Conservation (phyloP, 1,140 invertebrate species). For the Zophobas morio region DNA sequence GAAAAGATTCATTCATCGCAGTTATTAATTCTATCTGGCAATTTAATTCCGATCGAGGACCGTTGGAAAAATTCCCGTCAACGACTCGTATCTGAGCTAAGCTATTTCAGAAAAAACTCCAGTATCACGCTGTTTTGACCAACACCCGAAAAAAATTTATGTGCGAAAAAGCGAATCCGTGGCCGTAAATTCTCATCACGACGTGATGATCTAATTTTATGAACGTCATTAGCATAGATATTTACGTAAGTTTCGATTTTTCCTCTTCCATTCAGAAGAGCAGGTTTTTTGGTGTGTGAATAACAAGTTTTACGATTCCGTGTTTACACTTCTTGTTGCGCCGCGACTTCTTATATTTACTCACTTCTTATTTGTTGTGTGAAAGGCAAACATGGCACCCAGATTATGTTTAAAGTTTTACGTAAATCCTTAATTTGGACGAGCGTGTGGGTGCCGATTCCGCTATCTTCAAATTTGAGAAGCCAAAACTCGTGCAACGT, state of each 20-base stretch:
- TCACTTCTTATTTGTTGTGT: slow-evolving; percentile 14
- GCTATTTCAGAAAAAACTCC: background rate
- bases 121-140: background rate
- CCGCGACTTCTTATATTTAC: background rate
- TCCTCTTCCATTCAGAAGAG: background rate
- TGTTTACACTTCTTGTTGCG: slow-evolving; percentile 10
- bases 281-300: slow-evolving; percentile 4
- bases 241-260: slow-evolving; percentile 24
- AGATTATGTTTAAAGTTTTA: background rate
- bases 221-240: background rate
- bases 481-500: too few relatives aligned
- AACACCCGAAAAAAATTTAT: slow-evolving; percentile 21
- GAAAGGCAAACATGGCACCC: slow-evolving; percentile 13
- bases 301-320: slow-evolving; percentile 1
- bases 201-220: slow-evolving; percentile 31
- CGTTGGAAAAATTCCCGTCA: background rate
- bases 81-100: background rate
- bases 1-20: background rate
- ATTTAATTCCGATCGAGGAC: background rate
- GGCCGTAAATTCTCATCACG: slow-evolving; percentile 5
- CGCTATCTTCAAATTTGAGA: too few relatives aligned
- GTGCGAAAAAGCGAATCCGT: slow-evolving; percentile 13
- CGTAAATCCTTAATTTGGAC: slow-evolving; percentile 21
- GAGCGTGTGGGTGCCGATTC: background rate
- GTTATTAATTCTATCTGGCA: background rate